These are phyloP conservation scores for Nephila pilipes DNA, from an alignment of 1,140 invertebrate species.

Conservation along the genomic window DNA sequence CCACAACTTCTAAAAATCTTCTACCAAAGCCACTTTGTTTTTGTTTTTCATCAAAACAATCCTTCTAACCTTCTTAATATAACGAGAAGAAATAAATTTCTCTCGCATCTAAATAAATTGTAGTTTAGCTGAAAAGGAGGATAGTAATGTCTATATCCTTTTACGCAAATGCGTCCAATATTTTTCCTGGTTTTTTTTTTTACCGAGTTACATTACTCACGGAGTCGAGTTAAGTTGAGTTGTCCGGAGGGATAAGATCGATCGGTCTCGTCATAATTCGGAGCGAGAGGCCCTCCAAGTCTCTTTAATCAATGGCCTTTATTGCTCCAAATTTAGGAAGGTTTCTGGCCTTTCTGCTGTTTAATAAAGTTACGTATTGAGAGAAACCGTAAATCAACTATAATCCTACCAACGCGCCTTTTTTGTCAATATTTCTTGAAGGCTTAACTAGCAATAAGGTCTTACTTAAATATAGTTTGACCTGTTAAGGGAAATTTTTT, in stretches of 20 bases:
- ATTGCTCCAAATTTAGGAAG: constrained; percentile 47
- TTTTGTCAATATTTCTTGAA: neutral
- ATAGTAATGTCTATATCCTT: constrained; percentile 24
- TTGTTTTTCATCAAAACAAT: constrained; percentile 3
- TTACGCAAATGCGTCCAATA: constrained; percentile 50
- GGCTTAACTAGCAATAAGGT: neutral
- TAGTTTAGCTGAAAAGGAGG: constrained; percentile 5
- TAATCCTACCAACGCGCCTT: neutral
- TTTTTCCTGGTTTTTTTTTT: constrained; percentile 15
- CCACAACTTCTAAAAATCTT: neutral
- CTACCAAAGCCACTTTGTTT: neutral
- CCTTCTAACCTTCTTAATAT: neutral
- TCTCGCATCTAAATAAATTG: neutral
- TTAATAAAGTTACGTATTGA: constrained; percentile 40
- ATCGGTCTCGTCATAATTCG: constrained; percentile 49
- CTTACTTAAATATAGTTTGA: neutral
- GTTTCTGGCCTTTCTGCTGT: constrained; percentile 21
- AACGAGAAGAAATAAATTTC: constrained; percentile 11
- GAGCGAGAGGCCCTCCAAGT: constrained; percentile 17
- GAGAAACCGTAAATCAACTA: constrained; percentile 45
- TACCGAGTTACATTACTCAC: constrained; percentile 14
- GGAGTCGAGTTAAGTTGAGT: constrained; percentile 54
- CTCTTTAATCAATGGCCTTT: constrained; percentile 62
- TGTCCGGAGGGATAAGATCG: constrained; percentile 35
- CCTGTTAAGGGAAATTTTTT: neutral